Evolutionary conservation across 1,140 invertebrate species (phyloP).

Genomic region (Propsilocerus akamusi): DNA sequence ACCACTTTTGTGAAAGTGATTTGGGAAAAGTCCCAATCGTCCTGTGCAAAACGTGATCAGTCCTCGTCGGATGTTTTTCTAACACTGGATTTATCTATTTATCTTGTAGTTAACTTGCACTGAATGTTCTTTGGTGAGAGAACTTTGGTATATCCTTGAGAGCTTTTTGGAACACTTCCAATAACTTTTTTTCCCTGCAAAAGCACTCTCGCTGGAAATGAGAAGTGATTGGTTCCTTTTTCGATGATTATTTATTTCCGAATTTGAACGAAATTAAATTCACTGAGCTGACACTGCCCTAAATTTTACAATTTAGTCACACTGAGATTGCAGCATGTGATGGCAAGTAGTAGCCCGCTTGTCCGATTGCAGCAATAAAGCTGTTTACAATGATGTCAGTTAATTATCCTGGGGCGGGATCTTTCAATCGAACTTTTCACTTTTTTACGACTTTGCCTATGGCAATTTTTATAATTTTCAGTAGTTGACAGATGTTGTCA

Average conservation of each 20-base stretch:
- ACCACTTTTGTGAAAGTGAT: too few species aligned
- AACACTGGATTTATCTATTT: background rate
- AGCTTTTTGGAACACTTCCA: background rate
- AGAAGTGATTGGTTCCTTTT: slow-evolving; percentile 3
- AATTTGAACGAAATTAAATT: background rate
- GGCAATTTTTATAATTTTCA: background rate
- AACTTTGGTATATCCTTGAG: background rate
- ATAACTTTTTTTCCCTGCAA: background rate
- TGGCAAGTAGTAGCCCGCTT: too few species aligned
- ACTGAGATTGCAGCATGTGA: background rate
- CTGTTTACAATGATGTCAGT: background rate
- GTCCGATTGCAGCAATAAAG: background rate
- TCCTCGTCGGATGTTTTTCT: background rate
- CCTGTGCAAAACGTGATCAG: background rate
- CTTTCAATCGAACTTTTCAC: background rate
- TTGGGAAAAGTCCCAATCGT: background rate
- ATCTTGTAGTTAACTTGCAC: too few species aligned
- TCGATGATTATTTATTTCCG: background rate
- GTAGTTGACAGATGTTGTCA: background rate
- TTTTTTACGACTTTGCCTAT: background rate
- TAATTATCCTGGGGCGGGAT: background rate
- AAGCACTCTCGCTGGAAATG: background rate
- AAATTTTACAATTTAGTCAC: background rate
- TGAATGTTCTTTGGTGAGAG: background rate
- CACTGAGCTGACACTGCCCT: background rate